These are phyloP conservation scores for Hippopotamus amphibius DNA, from an alignment of 2,113 vertebrate genomes.

Conservation along the genomic window DNA sequence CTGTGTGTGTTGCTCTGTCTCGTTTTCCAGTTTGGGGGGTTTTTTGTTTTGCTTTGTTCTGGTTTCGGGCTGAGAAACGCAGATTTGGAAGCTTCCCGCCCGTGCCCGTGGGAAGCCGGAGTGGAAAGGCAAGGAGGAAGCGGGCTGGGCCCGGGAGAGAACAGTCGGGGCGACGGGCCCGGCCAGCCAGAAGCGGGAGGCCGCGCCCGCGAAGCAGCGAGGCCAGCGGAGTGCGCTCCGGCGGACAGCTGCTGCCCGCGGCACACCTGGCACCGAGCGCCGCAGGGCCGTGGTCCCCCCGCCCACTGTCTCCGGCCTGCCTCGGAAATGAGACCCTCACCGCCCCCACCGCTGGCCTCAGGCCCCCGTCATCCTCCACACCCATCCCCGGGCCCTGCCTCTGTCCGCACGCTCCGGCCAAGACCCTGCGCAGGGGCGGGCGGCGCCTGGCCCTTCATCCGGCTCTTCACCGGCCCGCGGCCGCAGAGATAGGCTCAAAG, in stretches of 20 bases:
- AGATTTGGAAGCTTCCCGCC: background rate
- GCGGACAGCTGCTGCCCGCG: background rate
- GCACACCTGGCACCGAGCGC: no score
- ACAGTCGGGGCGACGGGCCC: background rate
- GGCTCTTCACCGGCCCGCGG: background rate
- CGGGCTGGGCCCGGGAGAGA: background rate
- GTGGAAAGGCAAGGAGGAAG: background rate
- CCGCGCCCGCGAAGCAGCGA: background rate
- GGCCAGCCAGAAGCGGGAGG: background rate
- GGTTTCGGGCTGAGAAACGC: background rate
- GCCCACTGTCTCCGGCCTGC: background rate
- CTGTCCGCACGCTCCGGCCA: background rate
- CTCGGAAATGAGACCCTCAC: background rate
- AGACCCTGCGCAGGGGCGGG: background rate
- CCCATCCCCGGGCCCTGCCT: background rate
- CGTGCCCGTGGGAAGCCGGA: fast-evolving
- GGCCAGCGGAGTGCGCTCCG: no score
- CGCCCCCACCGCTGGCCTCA: background rate
- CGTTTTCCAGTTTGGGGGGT: no score
- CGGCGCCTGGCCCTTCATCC: background rate
- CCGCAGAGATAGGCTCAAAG: background rate
- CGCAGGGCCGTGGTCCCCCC: background rate
- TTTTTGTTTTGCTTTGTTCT: background rate
- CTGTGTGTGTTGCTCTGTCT: no score
- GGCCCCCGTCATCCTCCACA: background rate